Percentiles rank a stretch among this genome's conserved stretches.
phyloP scores from a whole-genome alignment of 2,113 vertebrate genomes.

The Caranx ignobilis region DNA sequence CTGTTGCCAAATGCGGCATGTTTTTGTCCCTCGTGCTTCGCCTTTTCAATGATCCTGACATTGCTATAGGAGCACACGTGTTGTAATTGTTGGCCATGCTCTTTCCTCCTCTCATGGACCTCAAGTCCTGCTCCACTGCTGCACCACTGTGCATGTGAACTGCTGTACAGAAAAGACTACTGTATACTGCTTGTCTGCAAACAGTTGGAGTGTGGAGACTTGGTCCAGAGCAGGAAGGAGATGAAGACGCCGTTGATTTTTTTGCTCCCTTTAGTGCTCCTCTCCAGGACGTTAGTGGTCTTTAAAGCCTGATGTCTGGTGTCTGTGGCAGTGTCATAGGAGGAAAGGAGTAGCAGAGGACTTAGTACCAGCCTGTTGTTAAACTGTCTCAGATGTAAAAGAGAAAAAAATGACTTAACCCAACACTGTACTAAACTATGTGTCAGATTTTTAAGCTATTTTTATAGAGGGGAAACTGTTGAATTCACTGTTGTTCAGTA shows the following conservation, averaged over 20 bases:
- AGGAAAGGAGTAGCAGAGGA: conserved; percentile 75
- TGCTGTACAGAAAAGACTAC: conserved; percentile 22
- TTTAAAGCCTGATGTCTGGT: conserved; percentile 29
- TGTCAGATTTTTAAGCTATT: conserved; percentile 87
- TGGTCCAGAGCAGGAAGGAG: conserved; percentile 37
- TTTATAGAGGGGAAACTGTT: conserved; percentile 82
- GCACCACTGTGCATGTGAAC: conserved; percentile 51
- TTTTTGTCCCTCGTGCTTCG: conserved; percentile 54
- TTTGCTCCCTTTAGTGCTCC: conserved; percentile 44
- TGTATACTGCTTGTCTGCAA: conserved; percentile 9
- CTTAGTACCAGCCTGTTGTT: conserved; percentile 71
- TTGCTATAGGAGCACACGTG: conserved; percentile 43
- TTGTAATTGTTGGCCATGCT: conserved; percentile 21
- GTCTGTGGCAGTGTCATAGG: conserved; percentile 68
- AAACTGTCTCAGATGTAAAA: conserved; percentile 71
- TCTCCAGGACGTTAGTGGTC: conserved; percentile 31
- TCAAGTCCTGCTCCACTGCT: conserved; percentile 36
- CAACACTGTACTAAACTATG: conserved; percentile 79
- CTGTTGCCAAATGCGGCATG: conserved; percentile 55
- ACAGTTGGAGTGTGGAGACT: conserved; percentile 28
- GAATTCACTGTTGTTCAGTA: conserved; percentile 77
- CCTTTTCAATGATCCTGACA: conserved; percentile 80
- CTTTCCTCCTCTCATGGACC: conserved; percentile 43
- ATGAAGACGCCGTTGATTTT: conserved; percentile 36
- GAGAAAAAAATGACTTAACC: conserved; percentile 64